Base-by-base conservation (phyloP, 2,888 invertebrate genomes). In the Caenorhabditis zanzibari region DNA sequence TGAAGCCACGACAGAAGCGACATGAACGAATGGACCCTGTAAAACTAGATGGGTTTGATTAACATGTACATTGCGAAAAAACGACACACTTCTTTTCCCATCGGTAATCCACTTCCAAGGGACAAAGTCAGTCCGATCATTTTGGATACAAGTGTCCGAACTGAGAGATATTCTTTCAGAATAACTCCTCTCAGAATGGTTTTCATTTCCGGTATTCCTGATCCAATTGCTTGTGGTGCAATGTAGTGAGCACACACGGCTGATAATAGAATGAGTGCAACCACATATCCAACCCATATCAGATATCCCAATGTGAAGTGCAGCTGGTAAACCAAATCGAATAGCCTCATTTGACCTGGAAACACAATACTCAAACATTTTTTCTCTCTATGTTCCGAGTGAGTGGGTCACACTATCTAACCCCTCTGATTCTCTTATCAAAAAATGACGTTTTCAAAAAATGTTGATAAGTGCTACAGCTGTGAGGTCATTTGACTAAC, bases 81-180 rank as follows among this genome's bases (percentile, higher is more conserved):
- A 12, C 1, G 19, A 47, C 66, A 64, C 26, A 89, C 96, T 95
- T 98, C 98, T 95, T 98, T 98, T 72, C 98, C 98, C 88, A 98
- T 94, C 1, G 98, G 98, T 93, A 99, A 94, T 32, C 98, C 98
- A 90, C 96, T 96, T 32, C 98, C 98, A 58, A 99, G 94, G 0
- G 97, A 96, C 61, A 97, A 96, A 59, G 97, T 97, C 81, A 99
- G 94, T 47, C 98, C 98, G 81, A 97, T 95, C 87, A 96, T 95
- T 94, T 99, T 99, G 74, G 98, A 96, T 72, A 98, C 95, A 82
- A 99, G 94, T 0, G 98, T 98, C 88, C 96, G 95, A 93, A 97
- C 96, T 64, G 98, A 97, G 82, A 98, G 94, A 93, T 98, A 99
- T 93, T 98, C 98, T 94, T 99, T 98, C 72, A 99, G 94, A 63